Conservation (phyloP, 2,888 invertebrate species). For the Eucera pruinosa region DNA sequence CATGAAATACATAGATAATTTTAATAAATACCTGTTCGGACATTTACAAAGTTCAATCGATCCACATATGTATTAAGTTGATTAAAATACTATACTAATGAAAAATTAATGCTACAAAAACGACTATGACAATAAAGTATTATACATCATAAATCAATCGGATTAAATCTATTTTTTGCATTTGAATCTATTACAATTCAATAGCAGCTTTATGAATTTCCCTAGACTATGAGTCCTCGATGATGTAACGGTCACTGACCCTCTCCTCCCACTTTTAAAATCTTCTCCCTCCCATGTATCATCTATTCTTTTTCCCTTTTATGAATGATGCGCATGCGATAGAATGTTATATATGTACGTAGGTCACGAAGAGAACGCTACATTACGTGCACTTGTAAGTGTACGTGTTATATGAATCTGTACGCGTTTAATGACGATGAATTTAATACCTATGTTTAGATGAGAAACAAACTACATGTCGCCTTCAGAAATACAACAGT, state of each 20-base stretch:
- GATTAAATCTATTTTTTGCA: no score
- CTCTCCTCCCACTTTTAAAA: conserved; percentile 75
- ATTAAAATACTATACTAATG: no score
- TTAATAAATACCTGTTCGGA: no score
- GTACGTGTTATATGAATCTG: neutral
- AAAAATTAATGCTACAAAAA: no score
- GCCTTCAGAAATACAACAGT: no score
- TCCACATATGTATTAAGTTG: no score
- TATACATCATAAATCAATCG: no score
- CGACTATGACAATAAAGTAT: no score
- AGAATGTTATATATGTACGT: conserved; percentile 49
- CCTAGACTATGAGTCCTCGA: conserved; percentile 75
- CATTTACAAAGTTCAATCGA: no score
- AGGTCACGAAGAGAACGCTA: conserved; percentile 50
- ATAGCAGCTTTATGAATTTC: conserved; percentile 71
- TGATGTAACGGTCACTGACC: conserved; percentile 84
- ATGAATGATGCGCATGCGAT: conserved; percentile 65
- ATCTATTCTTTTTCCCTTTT: conserved; percentile 66
- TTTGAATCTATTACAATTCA: conserved; percentile 57
- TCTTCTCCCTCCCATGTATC: conserved; percentile 62
- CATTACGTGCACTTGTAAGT: conserved; percentile 14
- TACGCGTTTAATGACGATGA: conserved; percentile 2
- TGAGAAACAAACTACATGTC: neutral
- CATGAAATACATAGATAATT: no score
- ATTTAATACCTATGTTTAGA: neutral